Conservation (phyloP, 2,113 vertebrate genomes). For the Crotalus helleri region DNA sequence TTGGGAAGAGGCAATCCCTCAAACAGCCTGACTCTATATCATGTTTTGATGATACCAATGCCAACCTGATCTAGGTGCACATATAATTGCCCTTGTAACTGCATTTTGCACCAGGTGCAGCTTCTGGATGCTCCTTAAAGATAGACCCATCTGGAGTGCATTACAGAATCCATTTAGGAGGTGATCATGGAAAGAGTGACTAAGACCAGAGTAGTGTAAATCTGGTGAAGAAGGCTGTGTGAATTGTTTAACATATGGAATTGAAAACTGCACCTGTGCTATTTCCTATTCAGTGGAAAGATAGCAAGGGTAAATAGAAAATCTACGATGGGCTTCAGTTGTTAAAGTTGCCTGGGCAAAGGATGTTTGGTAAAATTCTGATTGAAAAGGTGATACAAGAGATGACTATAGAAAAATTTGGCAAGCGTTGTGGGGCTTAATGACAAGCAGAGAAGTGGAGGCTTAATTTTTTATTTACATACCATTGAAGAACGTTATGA, state of each 20-base stretch:
- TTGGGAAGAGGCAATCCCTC: background rate
- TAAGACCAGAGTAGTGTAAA: background rate
- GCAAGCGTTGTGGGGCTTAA: background rate
- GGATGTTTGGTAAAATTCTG: background rate
- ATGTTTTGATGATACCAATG: background rate
- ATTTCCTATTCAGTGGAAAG: background rate
- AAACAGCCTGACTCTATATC: background rate
- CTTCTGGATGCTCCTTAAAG: background rate
- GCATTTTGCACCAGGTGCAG: background rate
- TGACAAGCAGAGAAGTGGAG: background rate
- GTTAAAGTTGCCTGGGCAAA: background rate
- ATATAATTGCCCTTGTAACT: background rate
- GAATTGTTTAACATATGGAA: background rate
- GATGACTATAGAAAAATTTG: background rate
- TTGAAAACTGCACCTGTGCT: background rate
- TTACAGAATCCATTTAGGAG: background rate
- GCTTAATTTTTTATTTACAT: background rate
- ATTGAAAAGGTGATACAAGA: background rate
- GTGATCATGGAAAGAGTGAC: background rate
- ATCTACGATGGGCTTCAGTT: background rate
- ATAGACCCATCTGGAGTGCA: background rate
- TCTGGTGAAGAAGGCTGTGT: background rate
- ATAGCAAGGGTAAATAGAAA: background rate
- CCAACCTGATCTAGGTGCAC: background rate
- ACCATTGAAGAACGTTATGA: background rate